These are phyloP conservation scores for Polydrusus tereticollis DNA, from an alignment of 2,888 invertebrate genomes.

Conservation along the genomic window DNA sequence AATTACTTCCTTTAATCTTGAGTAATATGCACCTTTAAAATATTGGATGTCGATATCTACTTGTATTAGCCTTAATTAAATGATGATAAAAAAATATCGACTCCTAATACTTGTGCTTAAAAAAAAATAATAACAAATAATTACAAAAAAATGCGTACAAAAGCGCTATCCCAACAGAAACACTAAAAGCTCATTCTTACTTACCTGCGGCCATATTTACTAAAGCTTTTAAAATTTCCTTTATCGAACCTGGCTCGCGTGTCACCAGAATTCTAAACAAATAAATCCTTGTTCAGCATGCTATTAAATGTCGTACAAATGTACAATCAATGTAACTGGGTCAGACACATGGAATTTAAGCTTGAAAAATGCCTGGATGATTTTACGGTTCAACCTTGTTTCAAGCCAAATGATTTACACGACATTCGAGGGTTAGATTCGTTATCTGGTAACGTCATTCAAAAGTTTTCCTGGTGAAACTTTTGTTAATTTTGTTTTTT, in stretches of 20 bases:
- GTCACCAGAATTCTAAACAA: conserved; percentile 31
- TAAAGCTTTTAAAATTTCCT: conserved; percentile 4
- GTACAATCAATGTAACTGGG: conserved; percentile 11
- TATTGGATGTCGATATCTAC: no score
- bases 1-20: no score
- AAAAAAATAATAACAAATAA: background rate
- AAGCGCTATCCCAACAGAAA: background rate
- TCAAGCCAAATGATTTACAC: background rate
- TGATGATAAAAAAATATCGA: no score
- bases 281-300: conserved; percentile 39
- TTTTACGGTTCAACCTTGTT: background rate
- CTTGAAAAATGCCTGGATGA: background rate
- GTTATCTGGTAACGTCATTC: conserved; percentile 22
- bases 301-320: conserved; percentile 29
- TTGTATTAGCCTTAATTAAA: no score
- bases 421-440: conserved; percentile 21
- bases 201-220: conserved; percentile 46
- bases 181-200: conserved; percentile 11
- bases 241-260: conserved; percentile 21
- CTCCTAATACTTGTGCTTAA: no score
- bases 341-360: conserved; percentile 10
- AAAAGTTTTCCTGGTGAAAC: conserved; percentile 16
- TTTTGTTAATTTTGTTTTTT: conserved; percentile 16
- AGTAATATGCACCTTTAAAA: no score
- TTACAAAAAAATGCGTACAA: background rate